Percentiles rank a stretch among this genome's conserved stretches.
These are phyloP conservation scores for Diadegma fenestrale DNA, from an alignment of 2,888 invertebrate species.

Conservation along the genomic window DNA sequence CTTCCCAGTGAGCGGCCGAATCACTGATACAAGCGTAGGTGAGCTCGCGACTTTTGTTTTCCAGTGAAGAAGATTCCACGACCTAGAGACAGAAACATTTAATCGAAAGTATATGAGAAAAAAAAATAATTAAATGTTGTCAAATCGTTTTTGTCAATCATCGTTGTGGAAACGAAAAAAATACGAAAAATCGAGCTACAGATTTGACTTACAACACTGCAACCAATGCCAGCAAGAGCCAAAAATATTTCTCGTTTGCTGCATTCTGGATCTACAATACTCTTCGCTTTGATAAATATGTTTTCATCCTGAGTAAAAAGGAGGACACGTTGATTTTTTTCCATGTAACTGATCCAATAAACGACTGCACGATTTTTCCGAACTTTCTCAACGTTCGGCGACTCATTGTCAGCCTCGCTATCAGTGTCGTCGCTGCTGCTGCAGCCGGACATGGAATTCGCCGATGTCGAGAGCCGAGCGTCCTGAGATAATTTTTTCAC, in stretches of 20 bases:
- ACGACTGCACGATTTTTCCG: conserved; percentile 91
- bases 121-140: neutral
- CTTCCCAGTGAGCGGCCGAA: conserved; percentile 92
- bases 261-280: conserved; percentile 88
- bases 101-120: neutral
- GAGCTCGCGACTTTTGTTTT: conserved; percentile 87
- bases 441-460: conserved; percentile 79
- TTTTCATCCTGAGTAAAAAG: conserved; percentile 92
- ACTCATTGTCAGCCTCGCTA: conserved; percentile 71
- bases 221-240: conserved; percentile 89
- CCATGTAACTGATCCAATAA: conserved; percentile 93
- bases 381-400: conserved; percentile 84
- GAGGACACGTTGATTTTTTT: conserved; percentile 90
- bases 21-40: conserved; percentile 89
- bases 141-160: neutral
- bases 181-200: neutral
- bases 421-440: conserved; percentile 88
- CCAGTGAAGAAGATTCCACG: conserved; percentile 62
- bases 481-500: conserved; percentile 68
- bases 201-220: conserved; percentile 86
- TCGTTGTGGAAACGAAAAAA: neutral
- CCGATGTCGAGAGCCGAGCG: conserved; percentile 67
- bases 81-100: conserved; percentile 71
- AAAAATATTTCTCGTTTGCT: conserved; percentile 89
- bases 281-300: conserved; percentile 84